phyloP scores from a whole-genome alignment of 2,797 vertebrate species.

The Pipistrellus kuhlii region DNA sequence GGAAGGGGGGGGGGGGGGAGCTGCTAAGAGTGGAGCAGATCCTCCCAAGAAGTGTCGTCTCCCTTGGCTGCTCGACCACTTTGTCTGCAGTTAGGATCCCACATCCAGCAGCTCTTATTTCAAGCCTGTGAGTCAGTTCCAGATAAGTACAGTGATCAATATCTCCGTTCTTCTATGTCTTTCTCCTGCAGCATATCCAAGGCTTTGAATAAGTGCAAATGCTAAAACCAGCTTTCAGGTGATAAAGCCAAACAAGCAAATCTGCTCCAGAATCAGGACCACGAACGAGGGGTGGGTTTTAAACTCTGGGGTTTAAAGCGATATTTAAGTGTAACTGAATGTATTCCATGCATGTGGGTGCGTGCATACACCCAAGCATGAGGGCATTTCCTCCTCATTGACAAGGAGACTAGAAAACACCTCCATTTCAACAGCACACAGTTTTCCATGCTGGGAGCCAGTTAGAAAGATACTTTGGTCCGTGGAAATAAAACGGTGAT shows the following conservation, averaged over 20 bases:
- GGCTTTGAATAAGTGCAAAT: not conserved
- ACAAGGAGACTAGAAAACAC: conserved; percentile 17
- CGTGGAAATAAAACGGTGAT: conserved; percentile 45
- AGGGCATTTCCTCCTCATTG: not conserved
- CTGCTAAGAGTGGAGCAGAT: not conserved
- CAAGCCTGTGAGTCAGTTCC: not conserved
- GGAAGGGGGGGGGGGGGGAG: no score
- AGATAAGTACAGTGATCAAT: not conserved
- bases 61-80: not conserved
- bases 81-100: not conserved
- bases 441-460: conserved; percentile 53
- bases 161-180: not conserved
- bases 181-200: not conserved
- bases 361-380: not conserved
- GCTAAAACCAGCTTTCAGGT: not conserved
- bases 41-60: not conserved
- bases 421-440: conserved; percentile 10
- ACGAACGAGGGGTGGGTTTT: not conserved
- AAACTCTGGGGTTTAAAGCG: not conserved
- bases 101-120: not conserved
- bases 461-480: conserved; percentile 68
- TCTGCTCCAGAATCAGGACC: conserved; percentile 14
- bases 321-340: not conserved
- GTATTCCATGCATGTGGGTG: not conserved
- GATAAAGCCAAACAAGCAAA: not conserved